Conservation (phyloP, 1,140 invertebrate genomes). For the Eupristina koningsbergeri region DNA sequence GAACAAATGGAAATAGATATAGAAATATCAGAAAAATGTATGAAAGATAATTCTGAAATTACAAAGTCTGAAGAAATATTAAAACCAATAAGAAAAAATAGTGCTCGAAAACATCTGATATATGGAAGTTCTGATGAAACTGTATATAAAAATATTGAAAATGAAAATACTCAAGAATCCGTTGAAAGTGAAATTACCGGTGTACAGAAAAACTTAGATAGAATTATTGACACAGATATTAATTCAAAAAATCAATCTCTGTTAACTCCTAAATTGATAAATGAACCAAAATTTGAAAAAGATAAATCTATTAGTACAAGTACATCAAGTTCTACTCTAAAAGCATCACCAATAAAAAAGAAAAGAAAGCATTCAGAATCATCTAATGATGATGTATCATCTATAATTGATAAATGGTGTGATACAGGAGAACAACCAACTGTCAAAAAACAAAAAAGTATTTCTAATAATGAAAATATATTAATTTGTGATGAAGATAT, state of each 20-base stretch:
- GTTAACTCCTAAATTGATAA: neutral
- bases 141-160: neutral
- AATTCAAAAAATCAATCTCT: constrained; percentile 13
- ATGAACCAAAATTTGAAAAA: neutral
- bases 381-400: constrained; percentile 39
- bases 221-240: neutral
- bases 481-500: neutral
- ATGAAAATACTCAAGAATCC: neutral
- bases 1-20: neutral
- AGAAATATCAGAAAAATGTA: neutral
- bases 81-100: neutral
- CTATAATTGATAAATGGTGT: constrained; percentile 45
- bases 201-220: neutral
- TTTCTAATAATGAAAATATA: neutral
- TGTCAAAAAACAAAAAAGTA: constrained; percentile 30
- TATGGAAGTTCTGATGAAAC: constrained; percentile 20
- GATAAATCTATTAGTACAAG: neutral
- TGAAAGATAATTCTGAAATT: neutral
- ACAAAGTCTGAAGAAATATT: neutral
- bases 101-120: neutral
- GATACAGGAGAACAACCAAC: neutral
- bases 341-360: constrained; percentile 31
- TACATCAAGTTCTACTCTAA: constrained; percentile 19
- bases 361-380: constrained; percentile 44
- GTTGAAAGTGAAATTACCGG: neutral